Evolutionary conservation across 2,888 invertebrate genomes (phyloP).

Genomic region (Sialis fuliginosa): DNA sequence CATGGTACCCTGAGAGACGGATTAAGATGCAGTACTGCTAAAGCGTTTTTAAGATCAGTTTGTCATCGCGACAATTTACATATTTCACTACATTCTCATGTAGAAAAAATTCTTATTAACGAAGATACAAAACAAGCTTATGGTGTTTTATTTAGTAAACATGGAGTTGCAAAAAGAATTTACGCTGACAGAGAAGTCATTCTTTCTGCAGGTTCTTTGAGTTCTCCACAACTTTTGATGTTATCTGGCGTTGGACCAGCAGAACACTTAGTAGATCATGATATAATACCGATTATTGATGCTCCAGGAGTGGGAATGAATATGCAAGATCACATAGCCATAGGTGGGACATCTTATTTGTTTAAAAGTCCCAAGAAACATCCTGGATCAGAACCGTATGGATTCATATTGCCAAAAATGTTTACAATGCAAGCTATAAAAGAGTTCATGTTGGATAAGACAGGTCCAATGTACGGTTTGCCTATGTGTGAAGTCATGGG

Average conservation of each 20-base stretch:
- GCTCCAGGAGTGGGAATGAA: conserved; percentile 62
- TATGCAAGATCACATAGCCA: conserved; percentile 67
- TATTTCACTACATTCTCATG: conserved; percentile 47
- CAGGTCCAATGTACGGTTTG: conserved; percentile 54
- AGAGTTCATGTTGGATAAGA: conserved; percentile 38
- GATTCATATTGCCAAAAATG: conserved; percentile 48
- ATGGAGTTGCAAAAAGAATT: conserved; percentile 28
- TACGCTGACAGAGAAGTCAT: conserved; percentile 61
- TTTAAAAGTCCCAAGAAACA: conserved; percentile 43
- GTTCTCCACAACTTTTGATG: conserved; percentile 74
- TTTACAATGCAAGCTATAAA: conserved; percentile 40
- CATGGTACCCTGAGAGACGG: conserved; percentile 66
- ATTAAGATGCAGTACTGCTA: conserved; percentile 66
- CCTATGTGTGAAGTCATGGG: conserved; percentile 67
- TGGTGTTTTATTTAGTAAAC: conserved; percentile 47
- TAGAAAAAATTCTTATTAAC: conserved; percentile 47
- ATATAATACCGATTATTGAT: conserved; percentile 40
- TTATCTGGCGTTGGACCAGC: conserved; percentile 64
- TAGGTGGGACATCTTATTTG: conserved; percentile 51
- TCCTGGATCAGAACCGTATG: conserved; percentile 27
- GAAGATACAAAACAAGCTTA: conserved; percentile 37
- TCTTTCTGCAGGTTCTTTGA: conserved; percentile 67
- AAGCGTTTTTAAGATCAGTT: conserved; percentile 57
- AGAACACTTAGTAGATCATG: conserved; percentile 38
- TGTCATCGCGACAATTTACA: conserved; percentile 54